Evolutionary conservation across 2,888 invertebrate genomes (phyloP), one percentile per base, ranked within the genome.

Genomic region (Protonemura montana): DNA sequence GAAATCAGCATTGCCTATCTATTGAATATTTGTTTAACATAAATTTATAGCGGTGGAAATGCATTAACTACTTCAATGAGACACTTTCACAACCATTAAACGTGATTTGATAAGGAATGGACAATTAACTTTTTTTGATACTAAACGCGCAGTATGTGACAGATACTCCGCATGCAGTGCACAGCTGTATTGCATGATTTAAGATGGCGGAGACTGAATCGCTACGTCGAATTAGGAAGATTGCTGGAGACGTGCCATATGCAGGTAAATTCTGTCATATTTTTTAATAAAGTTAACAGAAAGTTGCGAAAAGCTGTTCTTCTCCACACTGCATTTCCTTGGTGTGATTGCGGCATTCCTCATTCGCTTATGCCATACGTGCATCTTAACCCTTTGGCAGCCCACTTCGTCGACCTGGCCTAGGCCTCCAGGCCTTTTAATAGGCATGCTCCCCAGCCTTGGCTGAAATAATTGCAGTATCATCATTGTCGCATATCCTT

Each of bases 191-290:
- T 13, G 59, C 59, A 59, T 59, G 59, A 16, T 59, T 13, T 21
- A 59, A 59, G 59, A 59, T 59, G 59, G 59, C 59, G 59, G 59
- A 59, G 59, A 59, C 59, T 59, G 59, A 59, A 59, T 59, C 59
- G 59, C 59, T 10, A 59, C 59, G 59, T 59, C 7, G 59, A 59
- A 21, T 59, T 59, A 10, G 59, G 59, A 59, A 59, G 59, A 59
- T 59, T 21, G 59, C 59, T 59, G 59, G 59, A 59, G 59, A 59
- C 21, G 3, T 59, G 59, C 59, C 59, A 59, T 59, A 59, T 59
- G 59, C 59, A 59, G 59, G 59, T 59, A 59, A 59, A 59, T 59
- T 59, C 35, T 10, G 21, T 21, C 21, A 59, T 59, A 59, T 59
- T 59, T 59, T 59, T 35, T 35, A 16, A 13, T 59, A 16, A 7